Conservation (phyloP, 1,140 invertebrate species). For the Aphelenchoides fujianensis region DNA sequence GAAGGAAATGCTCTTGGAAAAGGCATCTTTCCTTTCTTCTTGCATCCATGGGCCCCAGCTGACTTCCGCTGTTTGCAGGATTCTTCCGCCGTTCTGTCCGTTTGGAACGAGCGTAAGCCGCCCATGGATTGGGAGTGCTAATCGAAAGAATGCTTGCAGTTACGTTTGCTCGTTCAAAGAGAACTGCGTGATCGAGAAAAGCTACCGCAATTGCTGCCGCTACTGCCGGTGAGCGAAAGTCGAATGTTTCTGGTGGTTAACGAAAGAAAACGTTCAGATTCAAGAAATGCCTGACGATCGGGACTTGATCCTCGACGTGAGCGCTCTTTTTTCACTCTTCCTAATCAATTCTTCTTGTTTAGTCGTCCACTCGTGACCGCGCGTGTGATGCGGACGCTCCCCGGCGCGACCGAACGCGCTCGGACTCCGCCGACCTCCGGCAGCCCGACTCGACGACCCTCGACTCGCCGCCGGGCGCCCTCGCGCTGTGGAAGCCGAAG, state of each 20-base stretch:
- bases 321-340: too few species aligned
- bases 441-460: constrained; percentile 2
- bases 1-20: too few species aligned
- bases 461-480: neutral
- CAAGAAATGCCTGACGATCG: constrained; percentile 1
- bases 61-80: neutral
- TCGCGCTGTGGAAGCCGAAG: neutral
- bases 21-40: neutral
- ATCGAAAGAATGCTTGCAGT: neutral
- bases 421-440: neutral
- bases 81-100: constrained; percentile 2
- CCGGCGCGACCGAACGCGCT: neutral
- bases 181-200: neutral
- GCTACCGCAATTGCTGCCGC: neutral
- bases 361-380: neutral
- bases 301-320: constrained; percentile 5
- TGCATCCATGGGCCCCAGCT: neutral
- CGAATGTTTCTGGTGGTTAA: too few species aligned
- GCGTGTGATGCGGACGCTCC: constrained; percentile 3
- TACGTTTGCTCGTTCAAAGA: neutral
- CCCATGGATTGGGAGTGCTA: too few species aligned
- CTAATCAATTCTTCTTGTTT: constrained; percentile 7
- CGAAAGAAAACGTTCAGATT: too few species aligned
- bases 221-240: too few species aligned
- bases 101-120: too few species aligned